phyloP scores from a whole-genome alignment of 35 echinoderm and acorn worm species.

The Diadema setosum region DNA sequence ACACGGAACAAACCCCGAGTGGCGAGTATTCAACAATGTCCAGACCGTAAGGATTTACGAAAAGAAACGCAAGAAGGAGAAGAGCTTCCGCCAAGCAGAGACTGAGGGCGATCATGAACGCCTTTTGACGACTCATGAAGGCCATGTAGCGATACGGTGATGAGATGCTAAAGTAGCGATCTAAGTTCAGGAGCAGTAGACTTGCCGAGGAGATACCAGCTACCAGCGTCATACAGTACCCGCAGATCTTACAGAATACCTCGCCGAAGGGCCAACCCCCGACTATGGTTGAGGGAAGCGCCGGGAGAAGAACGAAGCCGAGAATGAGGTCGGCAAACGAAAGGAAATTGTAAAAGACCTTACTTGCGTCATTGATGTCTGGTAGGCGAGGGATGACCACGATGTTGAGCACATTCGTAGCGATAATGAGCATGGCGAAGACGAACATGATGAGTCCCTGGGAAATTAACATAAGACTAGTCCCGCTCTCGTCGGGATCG shows the following conservation, averaged over 20 bases:
- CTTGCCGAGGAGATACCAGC: not conserved
- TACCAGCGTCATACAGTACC: not conserved
- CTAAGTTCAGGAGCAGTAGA: not conserved
- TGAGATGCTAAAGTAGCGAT: not conserved
- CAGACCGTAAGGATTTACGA: not conserved
- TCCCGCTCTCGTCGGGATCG: too few relatives aligned
- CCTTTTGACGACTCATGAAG: not conserved
- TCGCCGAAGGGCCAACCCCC: not conserved
- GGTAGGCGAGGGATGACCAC: conserved; percentile 3
- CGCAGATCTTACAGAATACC: not conserved
- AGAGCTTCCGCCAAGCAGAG: not conserved
- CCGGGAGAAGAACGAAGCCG: not conserved
- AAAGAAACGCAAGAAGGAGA: not conserved
- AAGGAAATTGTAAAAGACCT: conserved; percentile 6
- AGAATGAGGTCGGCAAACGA: not conserved
- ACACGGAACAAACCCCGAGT: not conserved
- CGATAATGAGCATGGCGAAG: not conserved
- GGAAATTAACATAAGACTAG: not conserved
- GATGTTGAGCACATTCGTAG: not conserved
- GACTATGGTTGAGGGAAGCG: not conserved
- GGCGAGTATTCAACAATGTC: not conserved
- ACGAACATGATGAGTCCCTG: not conserved
- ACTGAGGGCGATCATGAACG: not conserved
- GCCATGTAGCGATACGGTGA: not conserved
- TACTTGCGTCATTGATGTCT: not conserved